Evolutionary conservation across 2,797 vertebrate species (phyloP).

Genomic region (Hemitrygon akajei): DNA sequence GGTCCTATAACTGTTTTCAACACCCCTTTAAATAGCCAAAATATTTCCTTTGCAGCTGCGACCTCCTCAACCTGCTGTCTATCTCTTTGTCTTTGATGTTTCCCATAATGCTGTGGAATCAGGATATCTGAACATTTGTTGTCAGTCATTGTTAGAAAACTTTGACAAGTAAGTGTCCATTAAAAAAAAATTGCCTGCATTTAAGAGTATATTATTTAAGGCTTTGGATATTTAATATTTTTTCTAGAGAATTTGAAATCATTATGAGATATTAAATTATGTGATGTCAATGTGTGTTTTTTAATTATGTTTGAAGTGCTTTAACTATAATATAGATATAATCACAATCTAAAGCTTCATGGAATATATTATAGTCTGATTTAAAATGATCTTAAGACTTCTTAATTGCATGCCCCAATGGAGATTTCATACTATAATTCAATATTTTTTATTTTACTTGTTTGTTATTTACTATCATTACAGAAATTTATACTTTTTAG

Average conservation of each 20-base stretch:
- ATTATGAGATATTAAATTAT: background rate
- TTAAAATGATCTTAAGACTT: background rate
- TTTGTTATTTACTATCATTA: background rate
- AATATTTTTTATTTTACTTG: background rate
- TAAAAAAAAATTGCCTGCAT: too few species aligned
- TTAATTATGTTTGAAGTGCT: background rate
- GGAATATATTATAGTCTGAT: background rate
- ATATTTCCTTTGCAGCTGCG: slow-evolving; percentile 68
- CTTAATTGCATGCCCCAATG: background rate
- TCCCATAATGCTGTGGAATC: slow-evolving; percentile 90
- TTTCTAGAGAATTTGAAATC: background rate
- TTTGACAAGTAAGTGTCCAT: slow-evolving; percentile 77
- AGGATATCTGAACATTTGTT: slow-evolving; percentile 84
- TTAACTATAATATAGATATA: background rate
- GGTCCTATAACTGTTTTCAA: background rate
- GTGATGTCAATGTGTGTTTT: background rate
- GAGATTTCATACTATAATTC: background rate
- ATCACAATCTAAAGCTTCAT: background rate
- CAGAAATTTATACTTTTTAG: background rate
- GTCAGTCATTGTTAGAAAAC: slow-evolving; percentile 82
- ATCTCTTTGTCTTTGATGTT: slow-evolving; percentile 92
- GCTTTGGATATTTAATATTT: too few species aligned
- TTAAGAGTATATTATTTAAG: too few species aligned
- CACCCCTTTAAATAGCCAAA: background rate
- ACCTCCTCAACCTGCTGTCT: slow-evolving; percentile 89